Conservation (phyloP, 2,113 vertebrate genomes). For the Tichodroma muraria region DNA sequence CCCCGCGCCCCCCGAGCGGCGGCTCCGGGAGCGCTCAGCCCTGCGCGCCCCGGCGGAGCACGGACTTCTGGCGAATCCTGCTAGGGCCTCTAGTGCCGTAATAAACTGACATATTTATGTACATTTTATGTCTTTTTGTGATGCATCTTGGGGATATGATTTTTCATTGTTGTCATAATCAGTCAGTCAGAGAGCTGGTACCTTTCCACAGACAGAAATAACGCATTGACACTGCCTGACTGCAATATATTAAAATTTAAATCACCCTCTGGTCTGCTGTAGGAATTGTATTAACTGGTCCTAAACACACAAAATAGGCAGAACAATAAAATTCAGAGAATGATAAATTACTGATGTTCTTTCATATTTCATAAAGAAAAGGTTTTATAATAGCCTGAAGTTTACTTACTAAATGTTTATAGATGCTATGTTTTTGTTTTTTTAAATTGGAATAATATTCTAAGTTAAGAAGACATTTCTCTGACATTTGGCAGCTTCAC, state of each 20-base stretch:
- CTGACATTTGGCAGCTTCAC: conserved; percentile 30
- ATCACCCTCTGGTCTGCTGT: conserved; percentile 60
- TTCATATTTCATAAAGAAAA: conserved; percentile 42
- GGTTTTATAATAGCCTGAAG: conserved; percentile 22
- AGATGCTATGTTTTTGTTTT: conserved; percentile 3
- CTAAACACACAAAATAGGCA: conserved; percentile 63
- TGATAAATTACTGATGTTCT: conserved; percentile 42
- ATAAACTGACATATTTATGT: neutral
- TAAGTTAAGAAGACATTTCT: conserved; percentile 24
- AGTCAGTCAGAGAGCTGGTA: conserved; percentile 39
- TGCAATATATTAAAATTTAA: conserved; percentile 73
- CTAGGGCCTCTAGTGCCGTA: neutral
- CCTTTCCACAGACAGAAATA: conserved; percentile 60
- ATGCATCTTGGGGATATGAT: conserved; percentile 6
- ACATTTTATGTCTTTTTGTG: neutral
- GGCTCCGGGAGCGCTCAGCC: too few relatives aligned
- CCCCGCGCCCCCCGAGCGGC: too few relatives aligned
- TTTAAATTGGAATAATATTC: conserved; percentile 19
- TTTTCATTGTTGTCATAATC: conserved; percentile 28
- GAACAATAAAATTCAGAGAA: conserved; percentile 48
- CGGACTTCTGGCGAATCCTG: neutral
- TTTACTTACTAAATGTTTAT: conserved; percentile 43
- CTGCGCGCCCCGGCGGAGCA: neutral
- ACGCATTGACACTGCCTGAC: conserved; percentile 27
- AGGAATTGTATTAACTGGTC: conserved; percentile 60